A percentile compares a stretch with the other conserved stretches of the same genome.
Conservation (phyloP, 2,113 vertebrate species). For the Melanerpes formicivorus region DNA sequence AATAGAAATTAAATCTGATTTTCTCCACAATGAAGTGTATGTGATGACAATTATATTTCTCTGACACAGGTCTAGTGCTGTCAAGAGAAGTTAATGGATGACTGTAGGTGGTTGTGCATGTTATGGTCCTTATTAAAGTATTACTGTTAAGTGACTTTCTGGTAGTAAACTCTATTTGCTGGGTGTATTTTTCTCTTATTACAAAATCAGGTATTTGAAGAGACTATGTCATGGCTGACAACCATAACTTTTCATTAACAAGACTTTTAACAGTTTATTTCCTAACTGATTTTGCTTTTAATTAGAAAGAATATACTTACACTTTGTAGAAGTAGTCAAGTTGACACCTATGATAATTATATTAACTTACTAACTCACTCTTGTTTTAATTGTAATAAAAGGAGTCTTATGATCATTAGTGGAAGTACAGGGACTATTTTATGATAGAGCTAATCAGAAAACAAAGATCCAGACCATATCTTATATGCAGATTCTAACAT, state of each 20-base stretch:
- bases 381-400: not conserved
- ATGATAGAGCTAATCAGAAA: not conserved
- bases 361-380: not conserved
- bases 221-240: not conserved
- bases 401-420: not conserved
- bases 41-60: not conserved
- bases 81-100: not conserved
- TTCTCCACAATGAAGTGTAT: not conserved
- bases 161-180: not conserved
- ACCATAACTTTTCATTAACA: not conserved
- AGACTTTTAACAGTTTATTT: not conserved
- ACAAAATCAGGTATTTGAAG: not conserved
- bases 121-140: not conserved
- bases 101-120: not conserved
- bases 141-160: not conserved
- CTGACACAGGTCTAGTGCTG: not conserved
- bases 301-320: not conserved
- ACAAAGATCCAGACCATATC: not conserved
- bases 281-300: not conserved
- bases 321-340: not conserved
- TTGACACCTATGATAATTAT: not conserved
- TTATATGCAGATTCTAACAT: fast-evolving
- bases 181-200: not conserved
- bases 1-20: not conserved
- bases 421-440: not conserved